Evolutionary conservation across 2,888 invertebrate species (phyloP), one percentile per base, ranked within the genome.

Genomic region (Ctena decussata): DNA sequence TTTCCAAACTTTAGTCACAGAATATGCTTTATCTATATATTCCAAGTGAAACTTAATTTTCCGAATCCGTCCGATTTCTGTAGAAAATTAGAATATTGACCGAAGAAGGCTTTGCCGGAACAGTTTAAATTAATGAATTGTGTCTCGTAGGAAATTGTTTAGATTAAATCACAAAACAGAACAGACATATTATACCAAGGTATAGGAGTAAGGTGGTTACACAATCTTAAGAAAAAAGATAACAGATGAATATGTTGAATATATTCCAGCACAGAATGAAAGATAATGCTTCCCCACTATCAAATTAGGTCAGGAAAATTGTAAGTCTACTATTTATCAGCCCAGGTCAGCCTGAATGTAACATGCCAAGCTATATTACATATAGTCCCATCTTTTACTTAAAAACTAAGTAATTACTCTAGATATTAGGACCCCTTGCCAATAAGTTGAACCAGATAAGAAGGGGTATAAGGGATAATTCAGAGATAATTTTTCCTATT

Each of bases 41-140:
- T 5, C 53, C 8, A n/a, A 21, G 21, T 15, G 21, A 53, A 15
- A 6, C 21, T n/a, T n/a, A n/a, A 53, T 53, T 53, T 53, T n/a
- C 18, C 21, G 53, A 53, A 53, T n/a, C n/a, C 5, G 5, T 53
- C 53, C 53, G 21, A 53, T 53, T 53, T 53, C 21, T 53, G 53
- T 53, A 53, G 21, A 53, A 65, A n/a, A 12, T 8, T 11, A 65
- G 24, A n/a, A 35, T 65, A 65, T 65, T 65, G 65, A 65, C 65
- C 65, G 12, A 15, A 11, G 30, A 18, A 65, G 35, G 65, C 65
- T 35, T 5, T 35, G 24, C 32, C 65, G 21, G 65, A 65, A 35
- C 65, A 30, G 65, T 65, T 65, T 65, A 35, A 32, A 65, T 65
- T 65, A 65, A 65, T 65, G 65, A 65, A 65, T 65, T 65, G 65